Evolutionary conservation across 1,140 invertebrate genomes (phyloP).

Genomic region (Diprion similis): DNA sequence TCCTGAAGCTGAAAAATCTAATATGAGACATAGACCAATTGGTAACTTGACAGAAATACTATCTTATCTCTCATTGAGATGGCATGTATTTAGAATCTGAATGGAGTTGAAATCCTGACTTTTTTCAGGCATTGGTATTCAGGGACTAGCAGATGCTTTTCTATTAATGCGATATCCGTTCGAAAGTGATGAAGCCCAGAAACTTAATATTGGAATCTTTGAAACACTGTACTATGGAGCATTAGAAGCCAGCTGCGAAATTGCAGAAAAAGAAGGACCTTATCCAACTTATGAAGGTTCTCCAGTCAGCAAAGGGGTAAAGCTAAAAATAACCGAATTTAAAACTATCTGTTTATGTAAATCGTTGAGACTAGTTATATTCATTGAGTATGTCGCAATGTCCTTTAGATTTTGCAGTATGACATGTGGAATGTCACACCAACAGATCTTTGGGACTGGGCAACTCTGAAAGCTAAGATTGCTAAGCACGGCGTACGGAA

Average conservation of each 20-base stretch:
- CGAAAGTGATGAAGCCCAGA: slow-evolving; percentile 82
- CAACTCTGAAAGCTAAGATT: slow-evolving; percentile 83
- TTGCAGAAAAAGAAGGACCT: slow-evolving; percentile 84
- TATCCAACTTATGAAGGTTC: slow-evolving; percentile 93
- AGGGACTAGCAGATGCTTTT: slow-evolving; percentile 97
- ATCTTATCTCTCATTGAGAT: neutral
- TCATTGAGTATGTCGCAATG: slow-evolving; percentile 26
- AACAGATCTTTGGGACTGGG: slow-evolving; percentile 91
- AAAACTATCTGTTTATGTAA: slow-evolving; percentile 8
- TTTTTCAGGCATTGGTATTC: slow-evolving; percentile 80
- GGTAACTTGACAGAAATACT: slow-evolving; percentile 61
- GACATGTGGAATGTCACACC: slow-evolving; percentile 98
- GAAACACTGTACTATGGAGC: slow-evolving; percentile 99
- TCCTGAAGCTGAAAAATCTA: slow-evolving; percentile 86
- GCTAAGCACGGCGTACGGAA: slow-evolving; percentile 92
- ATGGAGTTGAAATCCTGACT: slow-evolving; percentile 9
- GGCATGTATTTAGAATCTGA: neutral
- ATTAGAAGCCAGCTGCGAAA: slow-evolving; percentile 94
- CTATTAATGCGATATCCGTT: slow-evolving; percentile 95
- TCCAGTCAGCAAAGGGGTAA: slow-evolving; percentile 91
- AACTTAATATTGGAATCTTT: slow-evolving; percentile 96
- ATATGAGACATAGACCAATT: slow-evolving; percentile 93
- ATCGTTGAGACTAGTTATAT: slow-evolving; percentile 13
- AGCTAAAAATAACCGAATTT: slow-evolving; percentile 27
- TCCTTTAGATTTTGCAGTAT: slow-evolving; percentile 86